A percentile compares a stretch with the other conserved stretches of the same genome.
Conservation (phyloP, 2,113 vertebrate species). For the Stercorarius parasiticus region DNA sequence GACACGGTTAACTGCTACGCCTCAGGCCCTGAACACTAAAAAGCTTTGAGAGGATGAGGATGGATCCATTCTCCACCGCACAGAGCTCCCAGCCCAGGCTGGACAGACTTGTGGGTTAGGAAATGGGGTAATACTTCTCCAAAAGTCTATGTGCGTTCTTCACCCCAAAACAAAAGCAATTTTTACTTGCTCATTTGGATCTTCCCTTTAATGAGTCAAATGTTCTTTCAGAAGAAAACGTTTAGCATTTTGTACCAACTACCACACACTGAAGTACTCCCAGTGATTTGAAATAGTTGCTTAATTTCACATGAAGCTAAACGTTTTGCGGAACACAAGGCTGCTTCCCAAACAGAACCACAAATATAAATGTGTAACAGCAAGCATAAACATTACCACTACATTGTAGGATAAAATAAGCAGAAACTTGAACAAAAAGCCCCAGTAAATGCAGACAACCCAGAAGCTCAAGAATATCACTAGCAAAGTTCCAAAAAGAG, state of each 20-base stretch:
- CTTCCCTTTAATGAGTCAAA: not conserved
- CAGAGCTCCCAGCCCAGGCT: not conserved
- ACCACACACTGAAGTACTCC: not conserved
- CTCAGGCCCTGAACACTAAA: fast-evolving
- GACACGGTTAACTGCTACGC: fast-evolving
- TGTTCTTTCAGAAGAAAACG: not conserved
- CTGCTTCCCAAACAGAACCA: not conserved
- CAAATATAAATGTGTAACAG: not conserved
- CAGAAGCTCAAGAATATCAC: not conserved
- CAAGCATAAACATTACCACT: not conserved
- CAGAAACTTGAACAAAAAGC: not conserved
- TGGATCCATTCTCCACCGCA: fast-evolving
- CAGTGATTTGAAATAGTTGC: not conserved
- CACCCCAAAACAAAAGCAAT: not conserved
- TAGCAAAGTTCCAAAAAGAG: not conserved
- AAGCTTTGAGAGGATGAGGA: not conserved
- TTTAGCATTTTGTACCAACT: not conserved
- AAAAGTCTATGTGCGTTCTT: not conserved
- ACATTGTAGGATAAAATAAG: not conserved
- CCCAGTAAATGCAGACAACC: not conserved
- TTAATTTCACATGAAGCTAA: not conserved
- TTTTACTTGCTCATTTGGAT: not conserved
- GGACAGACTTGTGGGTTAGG: fast-evolving
- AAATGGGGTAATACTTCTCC: not conserved
- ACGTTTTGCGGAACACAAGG: not conserved